phyloP scores from a whole-genome alignment of 2,113 vertebrate genomes.

The Tenebrosternarchus preto region DNA sequence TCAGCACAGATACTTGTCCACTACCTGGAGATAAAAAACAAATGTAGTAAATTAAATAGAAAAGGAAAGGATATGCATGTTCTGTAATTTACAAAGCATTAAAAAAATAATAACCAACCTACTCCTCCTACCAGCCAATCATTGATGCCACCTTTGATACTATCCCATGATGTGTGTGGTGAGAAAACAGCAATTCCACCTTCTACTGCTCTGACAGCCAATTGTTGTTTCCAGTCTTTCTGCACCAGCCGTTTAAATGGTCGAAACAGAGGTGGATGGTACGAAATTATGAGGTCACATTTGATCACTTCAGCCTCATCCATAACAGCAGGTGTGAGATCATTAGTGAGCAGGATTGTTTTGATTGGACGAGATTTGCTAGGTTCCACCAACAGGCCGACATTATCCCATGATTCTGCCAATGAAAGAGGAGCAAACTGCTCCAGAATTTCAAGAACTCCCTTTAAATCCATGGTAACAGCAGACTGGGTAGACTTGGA shows the following conservation, averaged over 20 bases:
- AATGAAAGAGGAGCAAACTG: conserved; percentile 83
- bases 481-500: conserved; percentile 22
- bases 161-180: conserved; percentile 90
- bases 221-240: conserved; percentile 87
- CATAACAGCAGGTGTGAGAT: conserved; percentile 88
- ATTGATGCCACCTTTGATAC: conserved; percentile 84
- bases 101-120: conserved; percentile 58
- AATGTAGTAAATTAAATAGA: background rate
- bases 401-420: conserved; percentile 95
- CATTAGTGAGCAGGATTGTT: conserved; percentile 87
- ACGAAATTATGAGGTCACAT: conserved; percentile 88
- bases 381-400: conserved; percentile 90
- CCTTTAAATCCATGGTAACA: conserved; percentile 78
- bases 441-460: conserved; percentile 79
- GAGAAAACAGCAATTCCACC: conserved; percentile 87
- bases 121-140: conserved; percentile 84
- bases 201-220: conserved; percentile 85
- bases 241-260: conserved; percentile 83
- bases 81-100: background rate
- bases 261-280: conserved; percentile 89
- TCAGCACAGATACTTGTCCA: conserved; percentile 72
- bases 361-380: conserved; percentile 78
- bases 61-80: background rate
- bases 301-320: conserved; percentile 79
- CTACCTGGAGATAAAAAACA: conserved; percentile 61